These are phyloP conservation scores for Eubucco bourcierii DNA, from an alignment of 2,113 vertebrate genomes.

Conservation along the genomic window DNA sequence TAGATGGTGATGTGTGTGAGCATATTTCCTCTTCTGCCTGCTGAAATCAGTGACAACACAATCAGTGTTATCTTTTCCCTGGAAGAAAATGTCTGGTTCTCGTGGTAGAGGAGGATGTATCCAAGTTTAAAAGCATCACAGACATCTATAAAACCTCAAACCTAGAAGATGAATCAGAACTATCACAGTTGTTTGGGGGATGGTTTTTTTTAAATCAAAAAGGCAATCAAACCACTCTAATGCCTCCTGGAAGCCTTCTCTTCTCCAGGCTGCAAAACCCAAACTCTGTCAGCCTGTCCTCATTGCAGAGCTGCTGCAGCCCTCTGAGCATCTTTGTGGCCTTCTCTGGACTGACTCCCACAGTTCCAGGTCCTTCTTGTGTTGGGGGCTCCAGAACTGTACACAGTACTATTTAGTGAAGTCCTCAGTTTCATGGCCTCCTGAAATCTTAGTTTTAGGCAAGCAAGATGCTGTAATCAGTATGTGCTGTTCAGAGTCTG, in stretches of 20 bases:
- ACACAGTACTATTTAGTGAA: no score
- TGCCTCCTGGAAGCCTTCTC: no score
- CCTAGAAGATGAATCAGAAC: not conserved
- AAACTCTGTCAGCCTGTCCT: no score
- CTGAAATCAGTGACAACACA: not conserved
- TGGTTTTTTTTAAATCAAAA: not conserved
- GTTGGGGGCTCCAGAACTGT: no score
- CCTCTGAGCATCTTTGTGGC: no score
- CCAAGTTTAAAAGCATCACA: not conserved
- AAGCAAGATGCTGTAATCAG: not conserved
- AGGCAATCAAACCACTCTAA: not conserved
- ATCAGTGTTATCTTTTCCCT: not conserved
- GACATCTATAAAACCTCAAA: not conserved
- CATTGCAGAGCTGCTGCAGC: no score
- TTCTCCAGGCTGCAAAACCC: no score
- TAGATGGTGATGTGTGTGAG: not conserved
- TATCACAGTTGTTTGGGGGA: not conserved
- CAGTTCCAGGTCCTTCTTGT: no score
- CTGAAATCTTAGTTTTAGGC: not conserved
- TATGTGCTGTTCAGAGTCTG: not conserved
- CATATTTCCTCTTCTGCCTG: not conserved
- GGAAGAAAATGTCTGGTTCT: not conserved
- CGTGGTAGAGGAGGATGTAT: not conserved
- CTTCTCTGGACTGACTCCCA: no score
- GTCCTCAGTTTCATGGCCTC: not conserved